A percentile compares a stretch with the other conserved stretches of the same genome.
These are phyloP conservation scores for Melanostoma scalare DNA, from an alignment of 2,888 invertebrate genomes.

Conservation along the genomic window DNA sequence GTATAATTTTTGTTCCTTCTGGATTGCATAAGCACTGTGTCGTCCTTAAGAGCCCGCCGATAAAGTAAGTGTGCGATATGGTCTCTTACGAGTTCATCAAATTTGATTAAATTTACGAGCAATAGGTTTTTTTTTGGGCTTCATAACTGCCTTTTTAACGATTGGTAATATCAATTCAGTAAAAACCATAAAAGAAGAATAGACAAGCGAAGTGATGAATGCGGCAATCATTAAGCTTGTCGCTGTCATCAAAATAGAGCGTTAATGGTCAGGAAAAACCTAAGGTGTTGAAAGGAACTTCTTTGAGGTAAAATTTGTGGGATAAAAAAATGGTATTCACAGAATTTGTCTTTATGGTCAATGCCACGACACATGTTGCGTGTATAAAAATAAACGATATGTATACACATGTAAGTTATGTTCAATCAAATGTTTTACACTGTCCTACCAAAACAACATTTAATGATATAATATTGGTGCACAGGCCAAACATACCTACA, in stretches of 20 bases:
- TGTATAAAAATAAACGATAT: too few species aligned
- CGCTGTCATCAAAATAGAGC: slow-evolving; percentile 49
- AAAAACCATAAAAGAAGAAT: slow-evolving; percentile 30
- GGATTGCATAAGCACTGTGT: background rate
- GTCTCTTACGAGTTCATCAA: slow-evolving; percentile 41
- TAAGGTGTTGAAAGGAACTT: too few species aligned
- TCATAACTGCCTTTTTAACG: slow-evolving; percentile 42
- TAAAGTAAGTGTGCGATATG: background rate
- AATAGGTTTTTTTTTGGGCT: slow-evolving; percentile 18
- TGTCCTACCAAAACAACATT: too few species aligned
- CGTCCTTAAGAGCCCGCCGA: background rate
- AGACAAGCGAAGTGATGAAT: slow-evolving; percentile 6
- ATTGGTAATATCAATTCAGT: slow-evolving; percentile 52
- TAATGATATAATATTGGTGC: too few species aligned
- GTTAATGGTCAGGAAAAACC: slow-evolving; percentile 62
- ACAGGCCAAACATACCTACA: too few species aligned
- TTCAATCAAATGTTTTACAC: too few species aligned
- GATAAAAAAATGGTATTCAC: too few species aligned
- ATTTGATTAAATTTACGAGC: slow-evolving; percentile 70
- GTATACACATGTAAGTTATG: too few species aligned
- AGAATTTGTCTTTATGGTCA: too few species aligned
- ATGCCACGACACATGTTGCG: too few species aligned
- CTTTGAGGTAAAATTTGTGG: too few species aligned
- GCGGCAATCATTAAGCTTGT: slow-evolving; percentile 23
- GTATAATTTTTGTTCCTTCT: slow-evolving; percentile 8